Percentiles rank a stretch among this genome's conserved stretches.
These are phyloP conservation scores for Arctopsyche grandis DNA, from an alignment of 1,140 invertebrate species.

Conservation along the genomic window DNA sequence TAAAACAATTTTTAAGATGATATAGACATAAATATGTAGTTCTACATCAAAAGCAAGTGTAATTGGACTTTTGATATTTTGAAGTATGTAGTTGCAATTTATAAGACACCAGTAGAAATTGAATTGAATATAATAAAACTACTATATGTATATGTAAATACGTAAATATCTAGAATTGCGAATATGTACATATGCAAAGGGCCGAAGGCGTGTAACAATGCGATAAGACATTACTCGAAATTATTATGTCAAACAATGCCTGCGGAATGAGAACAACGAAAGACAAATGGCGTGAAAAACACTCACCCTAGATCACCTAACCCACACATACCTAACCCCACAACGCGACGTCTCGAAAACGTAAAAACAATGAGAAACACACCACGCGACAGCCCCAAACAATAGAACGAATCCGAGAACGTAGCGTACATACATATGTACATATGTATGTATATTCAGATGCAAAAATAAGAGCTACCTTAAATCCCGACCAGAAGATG, in stretches of 20 bases:
- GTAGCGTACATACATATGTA: no score
- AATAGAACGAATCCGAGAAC: not conserved
- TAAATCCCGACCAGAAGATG: no score
- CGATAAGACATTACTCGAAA: not conserved
- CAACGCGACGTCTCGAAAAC: not conserved
- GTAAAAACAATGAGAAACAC: constrained; percentile 9
- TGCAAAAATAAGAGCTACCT: not conserved
- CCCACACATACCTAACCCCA: not conserved
- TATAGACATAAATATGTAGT: no score
- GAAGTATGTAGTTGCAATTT: no score
- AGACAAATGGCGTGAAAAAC: constrained; percentile 7
- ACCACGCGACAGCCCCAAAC: not conserved
- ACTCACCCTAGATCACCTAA: not conserved
- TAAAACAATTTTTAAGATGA: no score
- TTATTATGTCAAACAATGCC: constrained; percentile 4
- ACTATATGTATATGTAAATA: not conserved
- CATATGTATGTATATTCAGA: not conserved
- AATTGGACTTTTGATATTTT: no score
- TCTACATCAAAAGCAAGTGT: no score
- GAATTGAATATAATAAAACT: no score
- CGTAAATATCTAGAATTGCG: not conserved
- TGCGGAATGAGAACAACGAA: not conserved
- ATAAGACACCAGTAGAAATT: no score
- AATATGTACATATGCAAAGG: not conserved
- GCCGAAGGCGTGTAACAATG: not conserved